Evolutionary conservation across 2,797 vertebrate genomes (phyloP), one percentile per base, ranked within the genome.

Genomic region (Microctenopoma lineatum): DNA sequence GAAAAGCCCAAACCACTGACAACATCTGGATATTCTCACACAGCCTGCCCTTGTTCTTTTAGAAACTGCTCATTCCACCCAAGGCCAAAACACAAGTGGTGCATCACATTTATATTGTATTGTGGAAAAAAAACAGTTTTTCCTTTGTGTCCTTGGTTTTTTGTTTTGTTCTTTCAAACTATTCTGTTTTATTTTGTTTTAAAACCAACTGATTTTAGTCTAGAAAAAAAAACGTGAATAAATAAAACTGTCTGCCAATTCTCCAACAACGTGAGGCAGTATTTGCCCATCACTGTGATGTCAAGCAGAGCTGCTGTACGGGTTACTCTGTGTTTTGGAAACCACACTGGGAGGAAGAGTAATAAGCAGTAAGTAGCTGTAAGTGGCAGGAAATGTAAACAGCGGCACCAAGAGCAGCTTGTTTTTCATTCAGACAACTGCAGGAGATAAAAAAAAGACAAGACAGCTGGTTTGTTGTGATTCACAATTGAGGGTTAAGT

Each of bases 311-410:
- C 84, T 60, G 64, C 84, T 60, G 66, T 51, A 45, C 46, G 58
- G 63, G 79, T 72, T 53, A 26, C 65, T 39, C 72, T 26, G 72
- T 84, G 84, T 84, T 86, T 84, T 81, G 75, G 80, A 84, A 84
- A 84, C 81, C 78, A 79, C 83, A 82, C 83, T 75, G 80, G 13
- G 72, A 80, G 72, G 73, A 75, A 53, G 64, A 79, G 75, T 72
- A 84, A 84, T 70, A 81, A 74, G 74, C 86, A 75, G 77, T 70
- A 79, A 87, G 84, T 74, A 75, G 75, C 83, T 81, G 77, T 45
- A 86, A 88, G 84, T 87, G 86, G 86, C 75, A 80, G 84, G 75
- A 84, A 79, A 85, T 72, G 68, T 89, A 85, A 90, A 86, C 84
- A 90, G 66, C 66, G 71, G 66, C 70, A 59, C 25, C 46, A 16